Evolutionary conservation across 2,888 invertebrate genomes (phyloP), one percentile per base, ranked within the genome.

Genomic region (Anodontia alba): DNA sequence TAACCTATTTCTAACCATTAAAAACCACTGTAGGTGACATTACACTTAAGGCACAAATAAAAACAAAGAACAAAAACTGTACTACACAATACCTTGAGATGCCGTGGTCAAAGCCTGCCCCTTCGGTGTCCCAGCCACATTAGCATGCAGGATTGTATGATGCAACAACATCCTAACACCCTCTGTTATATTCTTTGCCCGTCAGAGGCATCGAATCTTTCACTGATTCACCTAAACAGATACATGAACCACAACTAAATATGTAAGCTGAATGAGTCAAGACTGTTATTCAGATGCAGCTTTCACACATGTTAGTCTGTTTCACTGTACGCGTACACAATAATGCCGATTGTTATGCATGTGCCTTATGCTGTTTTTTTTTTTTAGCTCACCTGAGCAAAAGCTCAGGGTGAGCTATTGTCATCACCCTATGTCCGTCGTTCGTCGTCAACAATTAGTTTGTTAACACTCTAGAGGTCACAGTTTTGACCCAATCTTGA

Each of bases 111-210:
- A 62, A 33, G 33, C 17, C 33, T 62, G 62, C 5, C 62, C 62
- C 20, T 62, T 62, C 15, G 75, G 79, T 8, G 54, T 51, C 33
- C 75, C 74, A 42, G 71, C 67, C 5, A 62, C 49, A 33, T 79
- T 79, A 1, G 79, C 79, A 42, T 71, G 49, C 1, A 42, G 36
- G n/a, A 79, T 75, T 12, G 75, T 38, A 12, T 54, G 17, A 42
- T 79, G 74, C 54, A 79, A 12, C 10, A 75, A 26, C 1, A 31
- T n/a, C 17, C 42, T 15, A 7, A 62, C 51, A 26, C 49, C 57
- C 8, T 70, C 49, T n/a, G 43, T 51, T 49, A 20, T 43, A 36
- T 7, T 71, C 38, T 38, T 71, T 71, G 17, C 70, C 78, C 15
- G 62, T 42, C 10, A 78, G 36, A 29, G 26, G n/a, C 20, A 68